phyloP scores from a whole-genome alignment of 2,113 vertebrate species.

The Zosterops lateralis region DNA sequence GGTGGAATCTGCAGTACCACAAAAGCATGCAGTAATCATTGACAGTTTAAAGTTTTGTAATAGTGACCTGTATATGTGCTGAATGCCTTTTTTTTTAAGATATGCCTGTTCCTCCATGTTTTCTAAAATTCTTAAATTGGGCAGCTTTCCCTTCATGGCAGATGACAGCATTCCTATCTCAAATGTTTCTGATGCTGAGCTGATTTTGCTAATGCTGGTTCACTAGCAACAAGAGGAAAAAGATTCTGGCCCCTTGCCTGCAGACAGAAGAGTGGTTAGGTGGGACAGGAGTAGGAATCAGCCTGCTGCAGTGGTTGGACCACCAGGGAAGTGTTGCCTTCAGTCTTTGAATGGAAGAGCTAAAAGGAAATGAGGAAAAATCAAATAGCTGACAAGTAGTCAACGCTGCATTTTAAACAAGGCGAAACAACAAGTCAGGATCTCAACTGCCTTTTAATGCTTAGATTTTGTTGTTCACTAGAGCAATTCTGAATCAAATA shows the following conservation, averaged over 20 bases:
- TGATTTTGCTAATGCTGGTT: not conserved
- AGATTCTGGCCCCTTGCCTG: not conserved
- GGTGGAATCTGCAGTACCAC: not conserved
- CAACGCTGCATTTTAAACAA: not conserved
- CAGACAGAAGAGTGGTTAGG: not conserved
- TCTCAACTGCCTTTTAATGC: not conserved
- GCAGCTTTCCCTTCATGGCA: not conserved
- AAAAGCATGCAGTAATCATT: not conserved
- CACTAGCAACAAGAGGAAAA: not conserved
- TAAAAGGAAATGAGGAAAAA: not conserved
- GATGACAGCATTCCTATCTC: not conserved
- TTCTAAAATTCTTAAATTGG: not conserved
- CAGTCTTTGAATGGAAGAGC: not conserved
- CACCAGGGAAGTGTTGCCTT: not conserved
- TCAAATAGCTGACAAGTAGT: not conserved
- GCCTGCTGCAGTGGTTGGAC: not conserved
- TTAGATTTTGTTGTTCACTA: not conserved
- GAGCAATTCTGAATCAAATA: not conserved
- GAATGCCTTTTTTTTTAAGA: not conserved
- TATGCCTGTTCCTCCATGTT: rapidly evolving
- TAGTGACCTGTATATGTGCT: not conserved
- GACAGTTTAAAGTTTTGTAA: not conserved
- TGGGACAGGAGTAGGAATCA: not conserved
- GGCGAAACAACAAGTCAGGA: not conserved
- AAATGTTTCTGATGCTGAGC: not conserved